These are phyloP conservation scores for Acromyrmex echinatior DNA, from an alignment of 1,140 invertebrate species.

Conservation along the genomic window DNA sequence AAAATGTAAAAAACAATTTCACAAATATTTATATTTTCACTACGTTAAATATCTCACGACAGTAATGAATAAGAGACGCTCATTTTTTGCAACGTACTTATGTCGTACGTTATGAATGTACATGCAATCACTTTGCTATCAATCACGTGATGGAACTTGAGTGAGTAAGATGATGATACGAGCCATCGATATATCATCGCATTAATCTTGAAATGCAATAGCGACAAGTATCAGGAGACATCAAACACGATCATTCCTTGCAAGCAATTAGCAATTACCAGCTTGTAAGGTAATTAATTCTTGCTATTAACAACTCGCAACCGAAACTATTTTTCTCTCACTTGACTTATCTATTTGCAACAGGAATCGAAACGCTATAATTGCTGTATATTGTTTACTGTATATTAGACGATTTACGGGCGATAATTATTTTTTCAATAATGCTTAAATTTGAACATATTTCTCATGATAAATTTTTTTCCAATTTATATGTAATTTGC, in stretches of 20 bases:
- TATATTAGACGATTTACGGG: neutral
- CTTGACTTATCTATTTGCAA: neutral
- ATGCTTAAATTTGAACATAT: neutral
- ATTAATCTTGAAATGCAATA: neutral
- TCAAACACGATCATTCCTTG: neutral
- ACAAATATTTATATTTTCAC: neutral
- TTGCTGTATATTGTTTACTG: neutral
- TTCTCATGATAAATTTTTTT: neutral
- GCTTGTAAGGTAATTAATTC: neutral
- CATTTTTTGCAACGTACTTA: neutral
- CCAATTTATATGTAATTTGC: neutral
- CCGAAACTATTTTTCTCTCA: neutral
- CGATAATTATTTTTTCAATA: neutral
- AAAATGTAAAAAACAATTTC: neutral
- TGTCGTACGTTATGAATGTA: neutral
- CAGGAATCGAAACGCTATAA: neutral
- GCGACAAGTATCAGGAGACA: neutral
- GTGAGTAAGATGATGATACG: neutral
- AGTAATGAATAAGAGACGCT: neutral
- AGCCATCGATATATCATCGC: conserved; percentile 1
- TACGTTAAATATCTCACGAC: neutral
- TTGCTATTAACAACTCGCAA: neutral
- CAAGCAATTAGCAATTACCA: conserved; percentile 11
- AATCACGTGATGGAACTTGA: neutral
- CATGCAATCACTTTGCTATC: neutral